Base-by-base conservation (phyloP, 2,113 vertebrate genomes). In the Okapia johnstoni region DNA sequence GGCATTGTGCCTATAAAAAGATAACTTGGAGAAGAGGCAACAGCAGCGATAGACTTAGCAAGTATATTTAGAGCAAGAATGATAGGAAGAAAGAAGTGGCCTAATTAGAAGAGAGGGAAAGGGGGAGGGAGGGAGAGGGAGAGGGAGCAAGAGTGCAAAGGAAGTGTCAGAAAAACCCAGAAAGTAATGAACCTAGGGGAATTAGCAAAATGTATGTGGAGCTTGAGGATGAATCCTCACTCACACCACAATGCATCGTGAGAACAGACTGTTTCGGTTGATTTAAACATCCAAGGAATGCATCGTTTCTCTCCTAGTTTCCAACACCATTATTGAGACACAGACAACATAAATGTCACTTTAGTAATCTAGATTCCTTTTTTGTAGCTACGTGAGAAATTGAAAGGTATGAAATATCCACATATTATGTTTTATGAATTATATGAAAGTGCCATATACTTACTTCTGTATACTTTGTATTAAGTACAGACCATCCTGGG, bases 1-100 rank as follows among this genome's bases (percentile, higher is more conserved):
- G 97, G 95, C 98, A 98, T 99, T 99, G 98, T 98, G 96, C 97
- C 98, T 98, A 98, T 98, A 98, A 98, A 98, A 96, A 98, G 98
- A 98, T 98, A 98, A 98, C 55, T 66, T 97, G 90, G 97, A 98
- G 98, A 98, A 98, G 98, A 98, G 85, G 98, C 95, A 96, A 98
- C 76, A 97, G 97, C 96, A 95, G 97, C 63, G 54, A 98, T 97
- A 98, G 97, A 98, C 96, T 88, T 95, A 93, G 97, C 93, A 94
- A 96, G 98, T 98, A 98, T 98, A 98, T 98, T 98, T 98, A 98
- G 97, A 98, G 97, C 97, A 98, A 98, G 98, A 97, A 97, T 85
- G 97, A 98, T 61, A 96, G 90, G 97, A 98, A 98, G 96, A 95
- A 98, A 98, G 95, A 98, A 97, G 87, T 97, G 97, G 96, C 97